These are phyloP conservation scores for Fulica atra DNA, from an alignment of 2,113 vertebrate genomes.

Conservation along the genomic window DNA sequence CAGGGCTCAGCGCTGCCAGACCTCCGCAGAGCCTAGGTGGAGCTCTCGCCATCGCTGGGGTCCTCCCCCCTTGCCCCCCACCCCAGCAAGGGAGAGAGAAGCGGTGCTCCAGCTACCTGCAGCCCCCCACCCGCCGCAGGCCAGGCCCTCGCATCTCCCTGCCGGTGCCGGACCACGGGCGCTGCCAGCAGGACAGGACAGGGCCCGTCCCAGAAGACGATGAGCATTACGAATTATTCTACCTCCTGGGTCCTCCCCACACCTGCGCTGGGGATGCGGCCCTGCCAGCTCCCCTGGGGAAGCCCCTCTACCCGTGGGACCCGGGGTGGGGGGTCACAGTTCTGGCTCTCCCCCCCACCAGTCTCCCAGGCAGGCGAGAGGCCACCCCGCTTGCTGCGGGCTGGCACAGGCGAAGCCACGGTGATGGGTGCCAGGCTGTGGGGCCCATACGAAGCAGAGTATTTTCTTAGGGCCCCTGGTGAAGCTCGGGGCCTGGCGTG, in stretches of 20 bases:
- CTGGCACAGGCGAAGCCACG: neutral
- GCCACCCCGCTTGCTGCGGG: neutral
- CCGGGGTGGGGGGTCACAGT: neutral
- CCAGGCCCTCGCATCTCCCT: no score
- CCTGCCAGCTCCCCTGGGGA: neutral
- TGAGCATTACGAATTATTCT: conserved; percentile 56
- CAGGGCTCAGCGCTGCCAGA: neutral
- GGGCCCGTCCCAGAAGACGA: neutral
- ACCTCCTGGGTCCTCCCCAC: conserved; percentile 64
- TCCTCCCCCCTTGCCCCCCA: neutral
- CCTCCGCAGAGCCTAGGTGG: neutral
- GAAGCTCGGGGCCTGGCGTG: neutral
- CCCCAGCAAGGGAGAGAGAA: rapidly evolving
- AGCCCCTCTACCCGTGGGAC: neutral
- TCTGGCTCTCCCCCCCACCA: neutral
- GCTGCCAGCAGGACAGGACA: no score
- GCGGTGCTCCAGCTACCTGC: neutral
- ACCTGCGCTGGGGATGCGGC: neutral
- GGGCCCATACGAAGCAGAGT: neutral
- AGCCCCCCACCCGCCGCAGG: neutral
- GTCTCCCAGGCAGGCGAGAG: neutral
- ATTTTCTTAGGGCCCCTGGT: neutral
- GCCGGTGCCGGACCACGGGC: no score
- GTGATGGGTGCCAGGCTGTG: neutral
- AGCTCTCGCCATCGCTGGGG: neutral